These are phyloP conservation scores for Ochlodes sylvanus DNA, from an alignment of 2,888 invertebrate species.

Conservation along the genomic window DNA sequence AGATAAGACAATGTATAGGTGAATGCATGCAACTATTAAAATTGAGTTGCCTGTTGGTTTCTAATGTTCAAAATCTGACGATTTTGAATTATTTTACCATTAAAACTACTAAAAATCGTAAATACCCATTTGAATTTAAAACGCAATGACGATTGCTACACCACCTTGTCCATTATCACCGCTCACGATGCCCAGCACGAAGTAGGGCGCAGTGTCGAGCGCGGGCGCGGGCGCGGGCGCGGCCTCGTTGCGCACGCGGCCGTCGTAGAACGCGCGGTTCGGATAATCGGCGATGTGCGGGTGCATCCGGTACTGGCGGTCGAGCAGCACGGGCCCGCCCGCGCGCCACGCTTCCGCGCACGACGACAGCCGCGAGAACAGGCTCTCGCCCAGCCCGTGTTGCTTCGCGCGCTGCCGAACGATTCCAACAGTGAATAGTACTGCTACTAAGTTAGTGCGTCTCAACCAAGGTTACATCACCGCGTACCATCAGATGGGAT, in stretches of 20 bases:
- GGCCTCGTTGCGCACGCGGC: conserved; percentile 70
- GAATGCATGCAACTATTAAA: too few relatives aligned
- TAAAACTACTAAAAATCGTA: too few relatives aligned
- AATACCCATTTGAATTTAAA: too few relatives aligned
- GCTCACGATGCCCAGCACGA: conserved; percentile 63
- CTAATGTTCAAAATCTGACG: too few relatives aligned
- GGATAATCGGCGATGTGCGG: conserved; percentile 92
- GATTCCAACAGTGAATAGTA: too few relatives aligned
- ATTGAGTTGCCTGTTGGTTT: too few relatives aligned
- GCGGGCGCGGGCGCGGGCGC: conserved; percentile 45
- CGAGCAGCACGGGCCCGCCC: conserved; percentile 82
- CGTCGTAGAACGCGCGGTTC: conserved; percentile 88
- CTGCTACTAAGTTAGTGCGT: too few relatives aligned
- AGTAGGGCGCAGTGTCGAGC: conserved; percentile 64
- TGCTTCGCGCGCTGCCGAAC: conserved; percentile 87
- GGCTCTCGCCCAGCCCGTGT: conserved; percentile 89
- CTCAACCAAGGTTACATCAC: too few relatives aligned
- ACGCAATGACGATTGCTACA: too few relatives aligned
- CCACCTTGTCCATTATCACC: conserved; percentile 73
- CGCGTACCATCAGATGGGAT: too few relatives aligned
- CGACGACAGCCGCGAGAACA: conserved; percentile 90
- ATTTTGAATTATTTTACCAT: too few relatives aligned
- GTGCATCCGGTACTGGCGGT: conserved; percentile 94
- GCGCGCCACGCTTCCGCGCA: conserved; percentile 72
- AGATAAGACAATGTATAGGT: too few relatives aligned